Percentiles rank a stretch among this genome's conserved stretches.
These are phyloP conservation scores for Chelonia mydas DNA, from an alignment of 2,797 vertebrate species.

Conservation along the genomic window DNA sequence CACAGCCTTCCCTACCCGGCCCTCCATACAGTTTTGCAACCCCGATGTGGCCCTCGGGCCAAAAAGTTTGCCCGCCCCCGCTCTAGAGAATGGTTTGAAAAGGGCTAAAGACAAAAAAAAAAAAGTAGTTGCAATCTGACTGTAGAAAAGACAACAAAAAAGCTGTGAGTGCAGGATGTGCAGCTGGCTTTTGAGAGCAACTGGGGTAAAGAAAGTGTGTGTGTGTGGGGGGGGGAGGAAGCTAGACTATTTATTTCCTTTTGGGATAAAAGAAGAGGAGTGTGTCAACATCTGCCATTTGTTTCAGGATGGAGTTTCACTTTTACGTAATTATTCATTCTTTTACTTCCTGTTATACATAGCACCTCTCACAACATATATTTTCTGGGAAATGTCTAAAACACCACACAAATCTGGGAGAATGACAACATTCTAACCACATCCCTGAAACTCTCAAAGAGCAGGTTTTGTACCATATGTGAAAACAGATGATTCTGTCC, in stretches of 20 bases:
- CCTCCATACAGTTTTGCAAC: no score
- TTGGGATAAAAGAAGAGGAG: not conserved
- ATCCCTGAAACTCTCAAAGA: not conserved
- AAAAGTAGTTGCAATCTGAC: not conserved
- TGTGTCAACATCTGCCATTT: not conserved
- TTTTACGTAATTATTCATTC: not conserved
- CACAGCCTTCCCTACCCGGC: no score
- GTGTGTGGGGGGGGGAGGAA: not conserved
- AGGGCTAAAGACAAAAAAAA: not conserved
- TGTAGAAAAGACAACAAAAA: not conserved
- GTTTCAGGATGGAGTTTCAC: rapidly evolving
- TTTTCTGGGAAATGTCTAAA: not conserved
- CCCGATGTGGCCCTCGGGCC: no score
- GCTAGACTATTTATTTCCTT: not conserved
- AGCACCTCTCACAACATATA: no score
- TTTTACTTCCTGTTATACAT: not conserved
- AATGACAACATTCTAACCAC: not conserved
- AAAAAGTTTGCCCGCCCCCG: no score
- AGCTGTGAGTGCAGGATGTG: not conserved
- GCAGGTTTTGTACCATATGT: not conserved
- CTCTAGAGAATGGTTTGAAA: not conserved
- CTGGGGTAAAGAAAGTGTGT: not conserved
- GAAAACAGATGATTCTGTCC: not conserved
- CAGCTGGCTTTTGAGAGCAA: not conserved
- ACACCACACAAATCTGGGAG: not conserved